These are phyloP conservation scores for Sylvilagus floridanus DNA, from an alignment of 2,797 vertebrate species.

Conservation along the genomic window DNA sequence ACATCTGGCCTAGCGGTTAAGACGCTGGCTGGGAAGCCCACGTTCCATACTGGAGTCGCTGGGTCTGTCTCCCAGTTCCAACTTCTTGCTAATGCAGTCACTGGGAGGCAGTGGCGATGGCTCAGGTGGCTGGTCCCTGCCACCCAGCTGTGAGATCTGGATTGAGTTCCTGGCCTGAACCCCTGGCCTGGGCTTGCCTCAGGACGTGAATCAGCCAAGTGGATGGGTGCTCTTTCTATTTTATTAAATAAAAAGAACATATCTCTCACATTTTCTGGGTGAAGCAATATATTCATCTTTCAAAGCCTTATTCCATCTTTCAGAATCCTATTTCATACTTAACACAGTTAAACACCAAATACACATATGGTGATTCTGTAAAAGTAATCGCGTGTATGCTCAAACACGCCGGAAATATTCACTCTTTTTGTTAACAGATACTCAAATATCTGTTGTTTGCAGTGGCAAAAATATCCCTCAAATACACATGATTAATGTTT, in stretches of 20 bases:
- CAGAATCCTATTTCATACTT: constrained; percentile 19
- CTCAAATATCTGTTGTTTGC: constrained; percentile 27
- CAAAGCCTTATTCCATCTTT: constrained; percentile 1
- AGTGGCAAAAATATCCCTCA: constrained; percentile 17
- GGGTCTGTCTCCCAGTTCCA: too few species aligned
- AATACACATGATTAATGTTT: neutral
- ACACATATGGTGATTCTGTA: constrained; percentile 14
- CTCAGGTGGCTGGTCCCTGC: too few species aligned
- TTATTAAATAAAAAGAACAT: neutral
- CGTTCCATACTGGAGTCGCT: too few species aligned
- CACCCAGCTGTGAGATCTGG: too few species aligned
- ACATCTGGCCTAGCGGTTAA: too few species aligned
- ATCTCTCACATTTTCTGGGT: constrained; percentile 5
- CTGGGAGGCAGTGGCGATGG: too few species aligned
- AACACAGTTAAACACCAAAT: constrained; percentile 44
- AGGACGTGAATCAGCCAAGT: neutral
- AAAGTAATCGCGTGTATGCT: neutral
- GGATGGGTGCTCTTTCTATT: too few species aligned
- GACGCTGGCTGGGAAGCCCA: too few species aligned
- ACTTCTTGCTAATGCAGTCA: too few species aligned
- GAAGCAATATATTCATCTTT: constrained; percentile 14
- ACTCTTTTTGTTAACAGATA: constrained; percentile 13
- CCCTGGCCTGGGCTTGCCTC: too few species aligned
- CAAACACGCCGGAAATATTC: constrained; percentile 33
- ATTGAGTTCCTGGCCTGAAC: too few species aligned